Evolutionary conservation across 2,888 invertebrate genomes (phyloP), one percentile per base, ranked within the genome.

Genomic region (Epinotia nisella): DNA sequence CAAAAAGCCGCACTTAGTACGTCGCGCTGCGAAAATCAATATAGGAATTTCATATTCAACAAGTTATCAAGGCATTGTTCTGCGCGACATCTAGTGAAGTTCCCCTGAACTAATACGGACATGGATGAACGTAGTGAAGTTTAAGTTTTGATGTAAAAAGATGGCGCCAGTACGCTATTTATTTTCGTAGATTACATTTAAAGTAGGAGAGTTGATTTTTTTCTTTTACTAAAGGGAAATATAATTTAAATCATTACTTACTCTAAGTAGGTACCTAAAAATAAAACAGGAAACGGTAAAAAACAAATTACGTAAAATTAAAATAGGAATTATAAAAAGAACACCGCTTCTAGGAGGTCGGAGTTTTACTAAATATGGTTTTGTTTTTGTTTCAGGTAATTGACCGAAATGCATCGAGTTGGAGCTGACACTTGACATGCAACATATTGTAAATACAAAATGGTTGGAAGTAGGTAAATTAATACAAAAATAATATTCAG

Each of bases 11-110:
- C 29, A 62, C 21, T 7, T 21, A 61, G 61, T 45, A 21, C 21
- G 62, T 13, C n/a, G 13, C 49, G 15, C 3, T 4, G 1, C n/a
- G 61, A 72, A 72, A 72, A 72, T 72, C 72, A 72, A 72, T 66
- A 66, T 59, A 67, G 29, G 58, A 67, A 58, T 56, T 62, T 61
- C 67, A 55, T 73, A 64, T 73, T 73, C 73, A 69, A 73, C 73
- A 73, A 73, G 73, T 69, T 29, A 45, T 56, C 39, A 21, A 53
- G 51, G 51, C 68, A 69, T 73, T 73, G 73, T 69, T 53, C 51
- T 17, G 35, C 15, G 58, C 69, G 68, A 64, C 73, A 73, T 69
- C 73, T 73, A 58, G 21, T 69, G 73, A 29, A 15, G 9, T 24
- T 51, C 13, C 51, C 51, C 17, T 15, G 73, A 69, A 73, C 73